These are phyloP conservation scores for Crambe crambe DNA, from an alignment of 37 sponge, comb jelly and placozoan species.

Conservation along the genomic window DNA sequence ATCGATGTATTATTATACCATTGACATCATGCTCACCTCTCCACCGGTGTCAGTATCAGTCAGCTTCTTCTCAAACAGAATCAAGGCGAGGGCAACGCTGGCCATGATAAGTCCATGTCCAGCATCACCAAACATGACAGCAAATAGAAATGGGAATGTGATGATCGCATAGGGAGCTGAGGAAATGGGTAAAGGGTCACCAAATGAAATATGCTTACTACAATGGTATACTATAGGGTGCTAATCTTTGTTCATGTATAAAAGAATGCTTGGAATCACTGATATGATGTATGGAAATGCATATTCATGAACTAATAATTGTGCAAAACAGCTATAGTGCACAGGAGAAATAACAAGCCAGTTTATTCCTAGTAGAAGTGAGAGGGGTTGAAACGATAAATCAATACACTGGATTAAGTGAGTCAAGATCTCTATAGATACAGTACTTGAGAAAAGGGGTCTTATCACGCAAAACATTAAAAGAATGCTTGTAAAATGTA, in stretches of 20 bases:
- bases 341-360: no score
- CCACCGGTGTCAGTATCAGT: slow-evolving; percentile 61
- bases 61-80: slow-evolving; percentile 88
- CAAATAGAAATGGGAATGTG: slow-evolving; percentile 99
- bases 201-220: no score
- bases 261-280: not conserved
- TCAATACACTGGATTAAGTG: no score
- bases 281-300: not conserved
- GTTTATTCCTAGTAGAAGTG: no score
- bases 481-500: no score
- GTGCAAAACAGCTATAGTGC: no score
- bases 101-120: slow-evolving; percentile 97
- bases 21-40: slow-evolving; percentile 92
- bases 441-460: no score
- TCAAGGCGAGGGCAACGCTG: slow-evolving; percentile 80
- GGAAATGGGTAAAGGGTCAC: not conserved
- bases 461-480: no score
- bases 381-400: no score
- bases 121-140: slow-evolving; percentile 99
- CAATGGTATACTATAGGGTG: no score
- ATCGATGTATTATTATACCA: not conserved
- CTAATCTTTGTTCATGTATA: no score
- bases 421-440: no score
- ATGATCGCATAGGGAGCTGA: slow-evolving; percentile 95
- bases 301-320: not conserved